These are phyloP conservation scores for Brenthis hecate DNA, from an alignment of 2,888 invertebrate genomes.

Conservation along the genomic window DNA sequence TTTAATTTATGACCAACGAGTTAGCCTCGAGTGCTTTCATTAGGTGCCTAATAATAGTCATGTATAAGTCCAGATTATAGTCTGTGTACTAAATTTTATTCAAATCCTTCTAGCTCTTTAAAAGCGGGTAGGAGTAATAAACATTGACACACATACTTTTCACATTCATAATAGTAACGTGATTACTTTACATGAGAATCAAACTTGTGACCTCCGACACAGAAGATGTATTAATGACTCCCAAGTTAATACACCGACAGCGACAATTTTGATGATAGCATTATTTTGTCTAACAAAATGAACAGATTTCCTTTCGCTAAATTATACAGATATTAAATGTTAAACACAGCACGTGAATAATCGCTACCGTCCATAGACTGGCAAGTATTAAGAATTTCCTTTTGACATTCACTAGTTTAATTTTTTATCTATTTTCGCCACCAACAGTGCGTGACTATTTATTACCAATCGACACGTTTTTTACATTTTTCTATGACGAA, in stretches of 20 bases:
- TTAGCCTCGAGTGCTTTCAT: too few relatives aligned
- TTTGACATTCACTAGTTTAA: conserved; percentile 10
- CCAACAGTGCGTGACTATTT: conserved; percentile 16
- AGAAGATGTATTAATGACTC: too few relatives aligned
- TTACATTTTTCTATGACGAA: conserved; percentile 9
- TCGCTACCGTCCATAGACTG: conserved; percentile 11
- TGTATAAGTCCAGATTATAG: too few relatives aligned
- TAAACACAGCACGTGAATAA: conserved; percentile 15
- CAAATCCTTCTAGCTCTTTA: too few relatives aligned
- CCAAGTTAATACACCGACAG: background rate
- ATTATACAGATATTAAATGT: conserved; percentile 19
- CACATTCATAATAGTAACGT: too few relatives aligned
- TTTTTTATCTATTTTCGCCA: conserved; percentile 10
- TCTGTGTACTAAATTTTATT: too few relatives aligned
- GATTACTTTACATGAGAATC: too few relatives aligned
- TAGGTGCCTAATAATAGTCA: too few relatives aligned
- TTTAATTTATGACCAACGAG: too few relatives aligned
- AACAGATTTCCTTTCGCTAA: conserved; percentile 12
- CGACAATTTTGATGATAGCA: background rate
- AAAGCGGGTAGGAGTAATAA: too few relatives aligned
- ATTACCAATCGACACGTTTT: conserved; percentile 16
- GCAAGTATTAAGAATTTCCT: conserved; percentile 18
- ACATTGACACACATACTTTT: too few relatives aligned
- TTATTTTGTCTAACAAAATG: background rate
- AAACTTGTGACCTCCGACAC: too few relatives aligned